Evolutionary conservation across 2,888 invertebrate species (phyloP), one percentile per base, ranked within the genome.

Genomic region (Cryptocephalus moraei): DNA sequence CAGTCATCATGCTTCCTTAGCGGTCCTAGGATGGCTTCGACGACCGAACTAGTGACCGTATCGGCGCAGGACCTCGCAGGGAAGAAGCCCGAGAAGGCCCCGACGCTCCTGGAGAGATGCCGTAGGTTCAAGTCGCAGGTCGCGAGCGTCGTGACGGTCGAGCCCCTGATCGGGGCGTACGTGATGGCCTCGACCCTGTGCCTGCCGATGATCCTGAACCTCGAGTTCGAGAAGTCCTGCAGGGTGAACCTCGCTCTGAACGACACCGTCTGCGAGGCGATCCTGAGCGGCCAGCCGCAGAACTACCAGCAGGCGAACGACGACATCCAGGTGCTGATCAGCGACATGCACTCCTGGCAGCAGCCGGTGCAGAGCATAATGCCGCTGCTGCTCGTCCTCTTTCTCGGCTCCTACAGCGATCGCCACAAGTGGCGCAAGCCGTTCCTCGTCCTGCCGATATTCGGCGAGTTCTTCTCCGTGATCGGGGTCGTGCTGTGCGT

Each of bases 141-240:
- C 11, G 12, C 11, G 2, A 2, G 12, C 3, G 36, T 36, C 41
- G 60, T 69, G 43, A 70, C 70, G 3, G 64, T 70, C 10, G 70
- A 70, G 50, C 70, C 70, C 9, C 44, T 70, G 11, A 51, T 70
- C 38, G 64, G 59, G 1, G 60, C 62, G 8, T 70, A 68, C 47
- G 46, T 67, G 9, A 58, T 66, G 50, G 62, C 66, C 4, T 55
- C 63, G 8, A 56, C 61, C 12, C 50, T 72, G 11, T 63, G 65
- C 41, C 53, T 49, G 33, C 64, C 77, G 1, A 75, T 78, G 8
- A 67, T 78, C 1, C 70, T 72, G 45, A 73, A 74, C 52, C 62
- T 80, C 1, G 76, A 78, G 52, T 67, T 76, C 56, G 78, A 79
- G 56, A 79, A 79, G 61, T 75, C 77, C 11, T 79, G 78, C 56